Base-by-base conservation (phyloP, 2,888 invertebrate species). In the Eledone cirrhosa region DNA sequence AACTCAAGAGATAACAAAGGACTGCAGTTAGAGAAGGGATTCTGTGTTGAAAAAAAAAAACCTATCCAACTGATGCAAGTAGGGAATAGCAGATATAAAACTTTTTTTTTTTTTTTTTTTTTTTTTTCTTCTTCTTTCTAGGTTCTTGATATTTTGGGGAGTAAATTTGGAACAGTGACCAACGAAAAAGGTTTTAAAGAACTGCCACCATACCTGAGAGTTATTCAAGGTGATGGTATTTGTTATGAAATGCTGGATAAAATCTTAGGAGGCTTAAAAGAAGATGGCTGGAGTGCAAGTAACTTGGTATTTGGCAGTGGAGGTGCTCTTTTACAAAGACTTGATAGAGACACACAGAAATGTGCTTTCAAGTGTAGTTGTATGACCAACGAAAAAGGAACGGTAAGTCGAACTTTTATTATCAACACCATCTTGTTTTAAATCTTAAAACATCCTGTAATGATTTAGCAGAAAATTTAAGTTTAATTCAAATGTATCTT, bases 191-290 rank as follows among this genome's bases (percentile, higher is more conserved):
- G 92, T 19, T 92, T 86, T 85, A 90, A 90, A 81, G 80, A 91
- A 82, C 85, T 92, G 63, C 91, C 91, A 0, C 80, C 86, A 8
- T 91, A 89, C 82, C 77, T 92, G 31, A 84, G 92, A 24, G 86
- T 92, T 16, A 91, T 92, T 65, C 92, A 92, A 82, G 92, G 92
- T 13, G 92, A 92, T 83, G 92, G 92, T 13, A 91, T 92, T 77
- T 90, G 87, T 80, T 90, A 90, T 80, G 91, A 91, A 81, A 85
- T 90, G 7, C 83, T 92, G 22, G 85, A 81, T 24, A 84, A 82
- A 31, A 89, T 92, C 48, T 84, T 92, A 67, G 85, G 86, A 59
- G 86, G 85, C 67, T 88, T 92, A 87, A 91, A 90, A 82, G 85
- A 86, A 47, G 65, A 86, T 67, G 79, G 80, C 2, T 92, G 92